Conservation (phyloP, 2,113 vertebrate genomes). For the Corythaeola cristata region DNA sequence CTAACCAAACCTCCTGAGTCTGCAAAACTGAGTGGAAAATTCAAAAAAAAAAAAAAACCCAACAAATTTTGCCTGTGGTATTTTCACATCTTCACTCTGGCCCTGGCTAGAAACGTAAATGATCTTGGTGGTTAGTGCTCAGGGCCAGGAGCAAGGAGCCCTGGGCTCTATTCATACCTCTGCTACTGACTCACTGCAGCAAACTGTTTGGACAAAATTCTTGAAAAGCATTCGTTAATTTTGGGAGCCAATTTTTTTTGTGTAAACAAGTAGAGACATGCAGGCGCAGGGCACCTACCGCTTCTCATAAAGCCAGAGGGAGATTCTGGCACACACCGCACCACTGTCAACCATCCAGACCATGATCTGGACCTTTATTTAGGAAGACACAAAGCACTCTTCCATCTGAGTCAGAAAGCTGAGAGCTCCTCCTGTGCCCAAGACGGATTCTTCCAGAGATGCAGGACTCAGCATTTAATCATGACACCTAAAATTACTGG, state of each 20-base stretch:
- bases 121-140: slow-evolving; percentile 22
- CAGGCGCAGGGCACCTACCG: not conserved
- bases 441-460: not conserved
- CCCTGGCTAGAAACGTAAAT: slow-evolving; percentile 1
- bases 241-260: not conserved
- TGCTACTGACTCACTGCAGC: slow-evolving; percentile 38
- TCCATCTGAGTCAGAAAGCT: not conserved
- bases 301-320: not conserved
- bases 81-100: slow-evolving; percentile 51
- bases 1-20: slow-evolving; percentile 46
- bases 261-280: not conserved
- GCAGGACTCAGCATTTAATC: not conserved
- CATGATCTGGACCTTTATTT: not conserved
- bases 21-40: slow-evolving; percentile 45
- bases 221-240: slow-evolving; percentile 44
- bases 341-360: not conserved
- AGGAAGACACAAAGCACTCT: not conserved
- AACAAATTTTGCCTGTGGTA: slow-evolving; percentile 22
- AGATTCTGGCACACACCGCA: not conserved
- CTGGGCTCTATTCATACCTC: slow-evolving; percentile 30
- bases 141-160: slow-evolving; percentile 38
- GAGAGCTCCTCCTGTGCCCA: not conserved
- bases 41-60: not conserved
- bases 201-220: slow-evolving; percentile 31
- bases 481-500: not conserved